Base-by-base conservation (phyloP, 2,113 vertebrate species). In the Mormoops blainvillei region DNA sequence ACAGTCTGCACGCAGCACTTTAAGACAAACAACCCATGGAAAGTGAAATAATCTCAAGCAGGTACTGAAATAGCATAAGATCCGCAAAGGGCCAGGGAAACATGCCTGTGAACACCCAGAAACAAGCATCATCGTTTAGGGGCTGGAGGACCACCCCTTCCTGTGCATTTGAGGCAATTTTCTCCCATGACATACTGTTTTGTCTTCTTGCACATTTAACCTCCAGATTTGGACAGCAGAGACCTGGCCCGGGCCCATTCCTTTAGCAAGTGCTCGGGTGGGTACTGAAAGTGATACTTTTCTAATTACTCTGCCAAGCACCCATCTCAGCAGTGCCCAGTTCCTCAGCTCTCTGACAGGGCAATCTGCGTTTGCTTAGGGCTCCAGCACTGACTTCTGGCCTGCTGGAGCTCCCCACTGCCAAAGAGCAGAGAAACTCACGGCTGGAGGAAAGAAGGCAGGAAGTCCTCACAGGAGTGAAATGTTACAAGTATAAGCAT, bases 271-370 rank as follows among this genome's bases (percentile, higher is more conserved):
- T 98, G 98, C 98, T 98, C 94, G 96, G 99, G 98, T 98, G 98
- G 99, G 99, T 99, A 99, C 99, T 98, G 98, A 98, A 98, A 98
- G 99, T 99, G 99, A 99, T 99, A 99, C 98, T 99, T 99, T 99
- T 99, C 99, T 99, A 99, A 99, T 99, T 99, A 99, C 99, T 99
- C 99, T 99, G 99, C 99, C 99, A 99, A 99, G 99, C 99, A 99
- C 99, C 99, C 99, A 99, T 99, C 99, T 98, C 97, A 96, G 98
- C 98, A 98, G 99, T 99, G 99, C 99, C 98, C 94, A 98, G 98
- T 99, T 98, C 95, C 98, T 98, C 98, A 96, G 98, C 95, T 96
- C 97, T 96, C 97, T 99, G 99, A 99, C 99, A 99, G 98, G 98
- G 99, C 99, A 99, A 99, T 99, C 99, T 99, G 99, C 38, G 96